A percentile compares a stretch with the other conserved stretches of the same genome.
These are phyloP conservation scores for Carassius auratus DNA, from an alignment of 2,113 vertebrate species.

Conservation along the genomic window DNA sequence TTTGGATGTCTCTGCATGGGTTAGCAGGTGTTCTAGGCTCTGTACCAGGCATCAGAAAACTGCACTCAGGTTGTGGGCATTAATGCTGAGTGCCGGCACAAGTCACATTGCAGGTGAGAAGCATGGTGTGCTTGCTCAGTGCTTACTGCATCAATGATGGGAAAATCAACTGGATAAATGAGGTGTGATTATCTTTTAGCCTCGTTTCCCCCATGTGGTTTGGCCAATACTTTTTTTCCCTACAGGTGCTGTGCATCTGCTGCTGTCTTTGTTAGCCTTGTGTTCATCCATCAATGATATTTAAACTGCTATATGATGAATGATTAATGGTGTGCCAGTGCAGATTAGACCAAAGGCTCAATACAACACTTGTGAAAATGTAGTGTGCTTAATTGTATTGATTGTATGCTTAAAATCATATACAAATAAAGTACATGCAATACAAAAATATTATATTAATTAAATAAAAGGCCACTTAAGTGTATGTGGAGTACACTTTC, in stretches of 20 bases:
- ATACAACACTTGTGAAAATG: neutral
- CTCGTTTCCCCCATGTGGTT: neutral
- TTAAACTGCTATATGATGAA: neutral
- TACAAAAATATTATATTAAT: neutral
- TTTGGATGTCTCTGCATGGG: constrained; percentile 25
- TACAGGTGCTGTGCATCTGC: constrained; percentile 26
- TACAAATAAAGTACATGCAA: neutral
- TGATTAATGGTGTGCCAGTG: neutral
- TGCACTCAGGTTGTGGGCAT: neutral
- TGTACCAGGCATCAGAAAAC: neutral
- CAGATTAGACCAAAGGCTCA: neutral
- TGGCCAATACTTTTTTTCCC: neutral
- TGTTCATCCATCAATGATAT: constrained; percentile 9
- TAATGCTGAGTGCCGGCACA: constrained; percentile 10
- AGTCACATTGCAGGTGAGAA: constrained; percentile 15
- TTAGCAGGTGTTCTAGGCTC: constrained; percentile 1
- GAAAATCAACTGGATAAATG: constrained; percentile 37
- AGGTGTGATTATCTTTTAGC: constrained; percentile 22
- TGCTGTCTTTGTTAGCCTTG: neutral
- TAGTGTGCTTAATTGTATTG: neutral
- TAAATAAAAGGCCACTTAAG: neutral
- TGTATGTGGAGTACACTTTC: neutral
- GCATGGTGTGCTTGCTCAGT: neutral
- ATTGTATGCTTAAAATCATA: neutral
- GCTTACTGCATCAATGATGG: constrained; percentile 22